phyloP scores from a whole-genome alignment of 2,888 invertebrate species.

The Pimpla rufipes region DNA sequence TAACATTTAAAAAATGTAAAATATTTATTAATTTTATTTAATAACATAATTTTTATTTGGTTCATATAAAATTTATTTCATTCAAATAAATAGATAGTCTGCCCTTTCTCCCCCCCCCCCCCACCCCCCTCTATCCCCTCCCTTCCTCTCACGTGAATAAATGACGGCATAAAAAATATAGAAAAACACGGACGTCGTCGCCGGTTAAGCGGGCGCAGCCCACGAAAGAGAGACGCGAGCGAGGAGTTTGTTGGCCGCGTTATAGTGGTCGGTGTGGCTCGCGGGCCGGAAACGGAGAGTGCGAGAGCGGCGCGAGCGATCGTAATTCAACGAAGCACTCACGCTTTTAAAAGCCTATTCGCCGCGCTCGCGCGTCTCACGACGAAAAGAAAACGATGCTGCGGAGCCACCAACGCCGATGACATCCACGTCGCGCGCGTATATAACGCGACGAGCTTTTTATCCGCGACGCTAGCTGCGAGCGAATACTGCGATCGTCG shows the following conservation, averaged over 20 bases:
- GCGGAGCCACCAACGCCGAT: slow-evolving; percentile 3
- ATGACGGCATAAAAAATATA: slow-evolving; percentile 11
- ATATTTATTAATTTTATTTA: no score
- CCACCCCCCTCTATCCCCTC: neutral
- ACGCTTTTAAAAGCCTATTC: slow-evolving; percentile 75
- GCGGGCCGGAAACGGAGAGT: slow-evolving; percentile 76
- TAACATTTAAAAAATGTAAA: no score
- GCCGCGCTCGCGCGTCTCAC: slow-evolving; percentile 8
- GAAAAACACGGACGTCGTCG: slow-evolving; percentile 6
- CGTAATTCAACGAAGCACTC: slow-evolving; percentile 79
- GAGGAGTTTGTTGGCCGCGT: slow-evolving; percentile 66
- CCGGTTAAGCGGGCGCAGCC: slow-evolving; percentile 1
- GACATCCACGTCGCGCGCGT: neutral
- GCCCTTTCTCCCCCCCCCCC: neutral
- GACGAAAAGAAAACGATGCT: slow-evolving; percentile 70
- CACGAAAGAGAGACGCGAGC: slow-evolving; percentile 3
- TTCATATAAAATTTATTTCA: no score
- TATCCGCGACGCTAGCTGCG: slow-evolving; percentile 50
- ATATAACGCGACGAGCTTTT: slow-evolving; percentile 3
- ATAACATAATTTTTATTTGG: no score
- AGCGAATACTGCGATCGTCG: slow-evolving; percentile 38
- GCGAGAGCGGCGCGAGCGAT: slow-evolving; percentile 66
- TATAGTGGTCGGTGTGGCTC: slow-evolving; percentile 54
- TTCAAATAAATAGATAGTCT: no score
- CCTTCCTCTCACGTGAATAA: neutral